A percentile compares a stretch with the other conserved stretches of the same genome.
These are phyloP conservation scores for Chelonus formosanus DNA, from an alignment of 2,888 invertebrate species.

Conservation along the genomic window DNA sequence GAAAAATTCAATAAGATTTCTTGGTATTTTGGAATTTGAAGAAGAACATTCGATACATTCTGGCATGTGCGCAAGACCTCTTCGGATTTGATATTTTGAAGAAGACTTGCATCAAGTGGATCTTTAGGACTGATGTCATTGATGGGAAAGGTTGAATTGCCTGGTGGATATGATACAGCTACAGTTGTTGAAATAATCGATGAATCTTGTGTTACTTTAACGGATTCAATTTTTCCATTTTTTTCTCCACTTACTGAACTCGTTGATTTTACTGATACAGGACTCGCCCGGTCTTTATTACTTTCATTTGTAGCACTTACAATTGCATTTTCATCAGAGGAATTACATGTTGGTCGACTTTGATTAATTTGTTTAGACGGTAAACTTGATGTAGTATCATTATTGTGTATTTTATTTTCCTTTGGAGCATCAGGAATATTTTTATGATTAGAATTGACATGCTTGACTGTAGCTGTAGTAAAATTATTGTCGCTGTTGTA, in stretches of 20 bases:
- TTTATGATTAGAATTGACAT: conserved; percentile 41
- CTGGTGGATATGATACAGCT: conserved; percentile 52
- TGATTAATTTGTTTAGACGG: neutral
- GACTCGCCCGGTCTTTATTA: conserved; percentile 13
- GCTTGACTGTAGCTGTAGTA: conserved; percentile 22
- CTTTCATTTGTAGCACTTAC: neutral
- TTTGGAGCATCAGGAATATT: conserved; percentile 42
- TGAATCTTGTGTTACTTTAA: conserved; percentile 1
- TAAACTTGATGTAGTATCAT: conserved; percentile 33
- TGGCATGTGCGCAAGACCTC: conserved; percentile 60
- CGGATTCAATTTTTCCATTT: conserved; percentile 1
- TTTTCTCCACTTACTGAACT: neutral
- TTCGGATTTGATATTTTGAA: conserved; percentile 60
- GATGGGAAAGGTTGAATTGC: conserved; percentile 50
- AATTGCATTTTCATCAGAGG: conserved; percentile 6
- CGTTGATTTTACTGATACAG: neutral
- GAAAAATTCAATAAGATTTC: conserved; percentile 60
- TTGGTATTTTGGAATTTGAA: conserved; percentile 61
- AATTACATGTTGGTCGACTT: neutral
- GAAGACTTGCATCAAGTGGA: conserved; percentile 49
- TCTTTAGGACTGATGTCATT: conserved; percentile 50
- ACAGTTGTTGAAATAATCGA: neutral
- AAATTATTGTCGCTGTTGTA: conserved; percentile 38
- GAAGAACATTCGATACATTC: conserved; percentile 59
- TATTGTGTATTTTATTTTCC: conserved; percentile 45